phyloP scores from a whole-genome alignment of 2,113 vertebrate genomes.

The Burhinus oedicnemus region DNA sequence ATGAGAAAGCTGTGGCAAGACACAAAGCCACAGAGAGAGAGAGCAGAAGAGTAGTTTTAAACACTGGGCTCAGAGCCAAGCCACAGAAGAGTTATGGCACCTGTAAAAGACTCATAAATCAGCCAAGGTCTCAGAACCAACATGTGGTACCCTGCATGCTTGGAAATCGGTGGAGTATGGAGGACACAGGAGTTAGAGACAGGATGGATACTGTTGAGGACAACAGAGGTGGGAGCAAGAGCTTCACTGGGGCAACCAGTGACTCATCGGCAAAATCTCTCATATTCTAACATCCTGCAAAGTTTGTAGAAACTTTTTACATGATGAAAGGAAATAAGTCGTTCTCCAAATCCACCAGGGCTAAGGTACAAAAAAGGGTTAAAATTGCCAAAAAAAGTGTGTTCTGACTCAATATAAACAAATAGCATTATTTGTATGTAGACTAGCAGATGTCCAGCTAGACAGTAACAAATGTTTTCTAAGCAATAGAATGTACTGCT shows the following conservation, averaged over 20 bases:
- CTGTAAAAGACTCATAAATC: background rate
- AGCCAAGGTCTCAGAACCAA: background rate
- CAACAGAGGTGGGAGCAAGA: background rate
- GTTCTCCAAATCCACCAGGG: background rate
- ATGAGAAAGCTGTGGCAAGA: background rate
- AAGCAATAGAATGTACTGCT: background rate
- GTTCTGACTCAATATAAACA: background rate
- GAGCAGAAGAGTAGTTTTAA: background rate
- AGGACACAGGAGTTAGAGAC: background rate
- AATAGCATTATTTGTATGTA: background rate
- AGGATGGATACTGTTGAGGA: background rate
- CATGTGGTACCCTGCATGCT: fast-evolving
- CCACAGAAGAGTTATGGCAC: background rate
- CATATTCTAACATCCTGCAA: background rate
- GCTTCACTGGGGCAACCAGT: background rate
- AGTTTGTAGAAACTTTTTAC: background rate
- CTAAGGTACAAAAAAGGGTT: background rate
- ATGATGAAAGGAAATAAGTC: background rate
- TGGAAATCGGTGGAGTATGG: background rate
- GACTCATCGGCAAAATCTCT: background rate
- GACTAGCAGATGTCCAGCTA: background rate
- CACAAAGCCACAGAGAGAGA: background rate
- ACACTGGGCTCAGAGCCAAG: background rate
- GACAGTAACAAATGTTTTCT: background rate
- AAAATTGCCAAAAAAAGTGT: background rate